Evolutionary conservation across 2,113 vertebrate genomes (phyloP).

Genomic region (Datnioides undecimradiatus): DNA sequence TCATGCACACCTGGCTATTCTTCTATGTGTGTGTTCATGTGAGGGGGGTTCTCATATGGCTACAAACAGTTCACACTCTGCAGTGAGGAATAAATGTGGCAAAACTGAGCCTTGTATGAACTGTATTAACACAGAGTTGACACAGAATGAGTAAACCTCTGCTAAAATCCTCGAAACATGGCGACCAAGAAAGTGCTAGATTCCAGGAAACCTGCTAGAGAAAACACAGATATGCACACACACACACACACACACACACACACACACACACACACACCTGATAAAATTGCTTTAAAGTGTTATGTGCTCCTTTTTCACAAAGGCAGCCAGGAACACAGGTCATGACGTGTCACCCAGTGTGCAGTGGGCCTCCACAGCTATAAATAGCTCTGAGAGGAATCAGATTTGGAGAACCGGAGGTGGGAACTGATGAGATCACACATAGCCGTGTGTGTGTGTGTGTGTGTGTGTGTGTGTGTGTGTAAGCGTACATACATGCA

Average conservation of each 20-base stretch:
- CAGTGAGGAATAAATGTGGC: not conserved
- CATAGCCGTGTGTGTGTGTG: constrained; percentile 42
- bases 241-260: constrained; percentile 18
- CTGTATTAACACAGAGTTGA: not conserved
- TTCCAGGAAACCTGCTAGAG: constrained; percentile 11
- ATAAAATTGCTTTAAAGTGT: constrained; percentile 49
- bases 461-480: constrained; percentile 13
- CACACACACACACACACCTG: constrained; percentile 23
- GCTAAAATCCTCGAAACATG: not conserved
- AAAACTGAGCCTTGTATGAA: not conserved
- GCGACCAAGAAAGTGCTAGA: not conserved
- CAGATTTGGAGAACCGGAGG: constrained; percentile 76
- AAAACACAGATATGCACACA: constrained; percentile 10
- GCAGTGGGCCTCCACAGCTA: constrained; percentile 66
- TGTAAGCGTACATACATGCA: not conserved
- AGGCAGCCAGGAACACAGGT: constrained; percentile 59
- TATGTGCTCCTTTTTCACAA: constrained; percentile 34
- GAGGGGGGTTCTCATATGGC: no score
- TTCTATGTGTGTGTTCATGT: not conserved
- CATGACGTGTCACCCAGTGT: constrained; percentile 64
- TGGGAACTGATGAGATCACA: constrained; percentile 81
- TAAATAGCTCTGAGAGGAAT: constrained; percentile 80
- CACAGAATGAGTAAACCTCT: not conserved
- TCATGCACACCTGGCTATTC: not conserved
- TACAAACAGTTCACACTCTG: not conserved